phyloP scores from a whole-genome alignment of 2,113 vertebrate genomes.

The Megaleporinus macrocephalus region DNA sequence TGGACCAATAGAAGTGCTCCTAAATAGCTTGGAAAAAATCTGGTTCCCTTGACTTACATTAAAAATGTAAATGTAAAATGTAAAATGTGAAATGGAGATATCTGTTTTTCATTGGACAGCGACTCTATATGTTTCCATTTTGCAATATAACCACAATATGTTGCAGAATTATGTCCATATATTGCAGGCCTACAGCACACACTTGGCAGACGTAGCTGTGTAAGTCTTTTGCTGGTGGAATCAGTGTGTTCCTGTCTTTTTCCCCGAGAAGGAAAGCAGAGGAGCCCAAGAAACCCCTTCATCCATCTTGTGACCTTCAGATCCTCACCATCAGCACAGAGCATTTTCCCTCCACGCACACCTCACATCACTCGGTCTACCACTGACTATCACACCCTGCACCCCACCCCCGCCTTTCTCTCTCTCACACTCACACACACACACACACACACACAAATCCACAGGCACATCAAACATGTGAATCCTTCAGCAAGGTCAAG shows the following conservation, averaged over 20 bases:
- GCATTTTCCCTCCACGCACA: constrained; percentile 30
- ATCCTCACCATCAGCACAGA: constrained; percentile 45
- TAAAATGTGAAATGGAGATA: too few relatives aligned
- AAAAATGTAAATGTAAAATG: too few relatives aligned
- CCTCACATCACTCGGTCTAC: constrained; percentile 18
- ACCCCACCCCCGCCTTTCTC: not conserved
- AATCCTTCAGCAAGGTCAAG: constrained; percentile 50
- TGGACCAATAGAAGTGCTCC: too few relatives aligned
- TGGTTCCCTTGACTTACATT: too few relatives aligned
- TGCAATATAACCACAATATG: not conserved
- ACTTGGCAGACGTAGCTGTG: not conserved
- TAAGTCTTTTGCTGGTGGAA: constrained; percentile 8
- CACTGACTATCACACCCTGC: constrained; percentile 22
- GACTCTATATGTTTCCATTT: too few relatives aligned
- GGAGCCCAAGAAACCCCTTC: not conserved
- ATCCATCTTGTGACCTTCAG: constrained; percentile 45
- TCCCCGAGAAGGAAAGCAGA: constrained; percentile 9
- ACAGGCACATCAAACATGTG: constrained; percentile 30
- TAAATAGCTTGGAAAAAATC: too few relatives aligned
- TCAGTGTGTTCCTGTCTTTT: not conserved
- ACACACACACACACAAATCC: constrained; percentile 16
- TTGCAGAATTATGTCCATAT: not conserved
- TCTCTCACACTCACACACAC: constrained; percentile 20
- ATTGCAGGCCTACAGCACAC: not conserved
- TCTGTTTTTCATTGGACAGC: too few relatives aligned